Conservation (phyloP, 1,140 invertebrate genomes). For the Drosophila equinoxialis region DNA sequence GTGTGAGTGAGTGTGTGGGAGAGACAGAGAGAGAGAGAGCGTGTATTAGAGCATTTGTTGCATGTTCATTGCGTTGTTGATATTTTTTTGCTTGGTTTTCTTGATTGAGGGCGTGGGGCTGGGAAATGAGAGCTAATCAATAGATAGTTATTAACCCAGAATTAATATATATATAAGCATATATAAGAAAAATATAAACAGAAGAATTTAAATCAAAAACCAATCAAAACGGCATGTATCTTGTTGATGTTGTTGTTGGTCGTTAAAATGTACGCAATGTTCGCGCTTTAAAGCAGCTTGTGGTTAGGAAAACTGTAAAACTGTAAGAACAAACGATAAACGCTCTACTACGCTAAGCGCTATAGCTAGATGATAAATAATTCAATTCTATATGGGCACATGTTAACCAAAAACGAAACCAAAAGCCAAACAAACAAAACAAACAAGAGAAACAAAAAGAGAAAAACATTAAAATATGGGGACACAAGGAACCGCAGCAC, state of each 20-base stretch:
- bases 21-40: constrained; percentile 56
- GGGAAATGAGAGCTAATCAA: constrained; percentile 72
- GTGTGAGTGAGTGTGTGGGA: constrained; percentile 10
- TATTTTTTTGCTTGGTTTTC: background rate
- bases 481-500: constrained; percentile 4
- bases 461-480: constrained; percentile 29
- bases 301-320: constrained; percentile 58
- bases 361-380: constrained; percentile 52
- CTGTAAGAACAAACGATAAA: constrained; percentile 58
- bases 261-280: constrained; percentile 27
- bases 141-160: background rate
- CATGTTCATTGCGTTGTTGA: constrained; percentile 36
- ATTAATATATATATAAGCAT: background rate
- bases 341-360: constrained; percentile 64
- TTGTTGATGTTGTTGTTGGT: constrained; percentile 52
- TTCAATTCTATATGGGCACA: constrained; percentile 16
- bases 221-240: constrained; percentile 31
- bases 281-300: constrained; percentile 44
- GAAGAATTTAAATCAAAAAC: constrained; percentile 36
- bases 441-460: background rate
- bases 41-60: constrained; percentile 70
- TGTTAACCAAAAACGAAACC: background rate
- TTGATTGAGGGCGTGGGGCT: constrained; percentile 17
- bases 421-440: background rate
- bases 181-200: background rate